Evolutionary conservation across 2,888 invertebrate genomes (phyloP).

Genomic region (Drosophila formosana): DNA sequence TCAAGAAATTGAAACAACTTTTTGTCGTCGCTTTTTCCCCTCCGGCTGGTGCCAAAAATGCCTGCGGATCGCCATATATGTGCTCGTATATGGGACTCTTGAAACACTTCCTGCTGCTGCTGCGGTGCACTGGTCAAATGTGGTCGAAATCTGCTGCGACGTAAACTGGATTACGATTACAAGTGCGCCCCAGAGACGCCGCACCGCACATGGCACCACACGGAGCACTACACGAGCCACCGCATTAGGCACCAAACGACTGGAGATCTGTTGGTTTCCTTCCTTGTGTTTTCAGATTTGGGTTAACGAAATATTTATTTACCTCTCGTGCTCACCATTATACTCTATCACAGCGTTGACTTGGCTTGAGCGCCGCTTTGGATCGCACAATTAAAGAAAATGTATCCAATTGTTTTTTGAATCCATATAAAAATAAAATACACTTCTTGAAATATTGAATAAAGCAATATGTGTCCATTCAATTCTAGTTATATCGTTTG

Average conservation of each 20-base stretch:
- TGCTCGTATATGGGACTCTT: slow-evolving; percentile 33
- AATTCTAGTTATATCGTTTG: too few relatives aligned
- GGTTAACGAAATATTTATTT: slow-evolving; percentile 71
- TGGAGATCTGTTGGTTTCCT: slow-evolving; percentile 57
- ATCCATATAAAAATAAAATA: too few relatives aligned
- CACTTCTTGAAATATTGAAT: too few relatives aligned
- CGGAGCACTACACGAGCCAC: slow-evolving; percentile 1
- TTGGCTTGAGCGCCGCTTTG: background rate
- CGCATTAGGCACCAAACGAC: slow-evolving; percentile 14
- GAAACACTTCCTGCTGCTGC: slow-evolving; percentile 71
- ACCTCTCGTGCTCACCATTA: slow-evolving; percentile 10
- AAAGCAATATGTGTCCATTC: too few relatives aligned
- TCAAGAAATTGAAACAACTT: slow-evolving; percentile 68
- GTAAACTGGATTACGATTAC: slow-evolving; percentile 77
- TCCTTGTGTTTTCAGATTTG: slow-evolving; percentile 73
- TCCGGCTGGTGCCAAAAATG: slow-evolving; percentile 52
- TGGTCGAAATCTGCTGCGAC: slow-evolving; percentile 52
- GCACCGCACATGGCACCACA: slow-evolving; percentile 28
- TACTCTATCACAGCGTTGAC: slow-evolving; percentile 20
- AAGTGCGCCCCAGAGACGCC: slow-evolving; percentile 64
- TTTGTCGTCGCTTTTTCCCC: slow-evolving; percentile 31
- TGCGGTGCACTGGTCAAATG: slow-evolving; percentile 63
- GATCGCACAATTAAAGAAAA: background rate
- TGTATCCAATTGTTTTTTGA: background rate
- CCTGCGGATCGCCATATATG: slow-evolving; percentile 42